Percentiles rank a stretch among this genome's conserved stretches.
Evolutionary conservation across 2,888 invertebrate species (phyloP).

Genomic region (Chloroclysta siterata): DNA sequence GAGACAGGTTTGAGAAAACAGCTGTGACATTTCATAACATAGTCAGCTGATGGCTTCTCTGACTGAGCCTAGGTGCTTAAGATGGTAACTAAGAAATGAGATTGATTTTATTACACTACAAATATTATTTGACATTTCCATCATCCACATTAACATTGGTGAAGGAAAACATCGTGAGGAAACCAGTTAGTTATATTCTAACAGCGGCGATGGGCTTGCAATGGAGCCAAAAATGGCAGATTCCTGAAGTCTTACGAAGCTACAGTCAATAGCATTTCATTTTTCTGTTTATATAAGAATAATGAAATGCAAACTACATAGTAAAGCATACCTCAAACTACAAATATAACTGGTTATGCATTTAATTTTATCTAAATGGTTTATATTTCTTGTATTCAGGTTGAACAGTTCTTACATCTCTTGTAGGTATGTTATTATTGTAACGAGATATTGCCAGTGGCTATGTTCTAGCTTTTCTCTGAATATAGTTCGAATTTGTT

Average conservation of each 20-base stretch:
- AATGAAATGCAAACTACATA: too few species aligned
- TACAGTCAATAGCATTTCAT: too few species aligned
- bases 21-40: constrained; percentile 28
- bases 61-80: neutral
- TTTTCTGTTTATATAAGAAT: too few species aligned
- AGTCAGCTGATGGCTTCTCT: constrained; percentile 16
- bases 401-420: neutral
- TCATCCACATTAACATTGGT: too few species aligned
- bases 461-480: neutral
- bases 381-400: neutral
- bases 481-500: neutral
- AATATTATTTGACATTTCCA: too few species aligned
- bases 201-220: neutral
- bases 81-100: neutral
- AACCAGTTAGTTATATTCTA: too few species aligned
- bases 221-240: too few species aligned
- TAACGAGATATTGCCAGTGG: constrained; percentile 27
- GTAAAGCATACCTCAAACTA: neutral
- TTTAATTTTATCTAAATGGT: neutral
- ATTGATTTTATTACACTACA: too few species aligned
- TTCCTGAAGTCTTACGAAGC: too few species aligned
- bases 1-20: constrained; percentile 41
- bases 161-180: too few species aligned
- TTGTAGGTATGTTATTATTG: neutral
- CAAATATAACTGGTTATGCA: too few species aligned